Evolutionary conservation across 1,140 invertebrate species (phyloP).

Genomic region (Hestina assimilis): DNA sequence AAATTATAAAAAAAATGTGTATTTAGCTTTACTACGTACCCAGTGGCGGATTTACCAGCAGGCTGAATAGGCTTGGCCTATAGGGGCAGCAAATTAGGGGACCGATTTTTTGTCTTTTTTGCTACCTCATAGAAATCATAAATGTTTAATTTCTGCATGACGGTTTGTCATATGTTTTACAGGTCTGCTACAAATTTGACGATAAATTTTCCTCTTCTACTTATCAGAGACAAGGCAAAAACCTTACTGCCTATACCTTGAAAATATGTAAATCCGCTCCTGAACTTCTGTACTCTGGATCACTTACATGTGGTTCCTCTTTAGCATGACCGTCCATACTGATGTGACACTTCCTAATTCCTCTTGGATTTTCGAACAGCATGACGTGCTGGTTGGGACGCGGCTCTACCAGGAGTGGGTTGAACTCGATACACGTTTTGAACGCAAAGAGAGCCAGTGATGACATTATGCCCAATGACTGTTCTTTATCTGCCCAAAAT

Average conservation of each 20-base stretch:
- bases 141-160: too few species aligned
- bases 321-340: slow-evolving; percentile 34
- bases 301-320: slow-evolving; percentile 53
- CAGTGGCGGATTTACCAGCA: too few species aligned
- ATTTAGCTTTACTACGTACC: not conserved
- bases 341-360: slow-evolving; percentile 39
- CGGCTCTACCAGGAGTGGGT: slow-evolving; percentile 44
- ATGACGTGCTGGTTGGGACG: slow-evolving; percentile 34
- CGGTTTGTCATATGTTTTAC: too few species aligned
- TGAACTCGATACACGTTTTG: slow-evolving; percentile 57
- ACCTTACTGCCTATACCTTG: too few species aligned
- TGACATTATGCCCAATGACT: slow-evolving; percentile 43
- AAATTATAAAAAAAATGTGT: slow-evolving; percentile 6
- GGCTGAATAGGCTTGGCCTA: not conserved
- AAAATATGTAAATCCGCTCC: too few species aligned
- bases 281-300: too few species aligned
- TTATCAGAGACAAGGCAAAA: too few species aligned
- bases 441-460: slow-evolving; percentile 44
- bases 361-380: slow-evolving; percentile 50
- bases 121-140: too few species aligned
- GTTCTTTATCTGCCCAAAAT: slow-evolving; percentile 47
- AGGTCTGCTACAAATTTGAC: too few species aligned
- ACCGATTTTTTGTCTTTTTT: too few species aligned
- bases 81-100: too few species aligned
- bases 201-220: too few species aligned